Evolutionary conservation across 2,888 invertebrate species (phyloP), one percentile per base, ranked within the genome.

Genomic region (Meta bourneti): DNA sequence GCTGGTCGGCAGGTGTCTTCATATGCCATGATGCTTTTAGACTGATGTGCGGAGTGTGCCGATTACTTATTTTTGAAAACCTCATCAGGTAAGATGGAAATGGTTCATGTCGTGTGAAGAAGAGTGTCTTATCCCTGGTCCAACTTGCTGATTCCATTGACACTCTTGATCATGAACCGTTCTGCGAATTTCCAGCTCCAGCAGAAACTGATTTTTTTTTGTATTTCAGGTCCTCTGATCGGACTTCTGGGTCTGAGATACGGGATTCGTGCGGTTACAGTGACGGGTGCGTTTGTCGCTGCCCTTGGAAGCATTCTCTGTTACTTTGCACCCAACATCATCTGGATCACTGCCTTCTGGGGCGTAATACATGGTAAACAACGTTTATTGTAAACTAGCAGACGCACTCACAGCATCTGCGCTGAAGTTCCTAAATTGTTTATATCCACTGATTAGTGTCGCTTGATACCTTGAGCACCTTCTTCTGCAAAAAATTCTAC

Each of bases 311-410:
- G 93, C 49, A 86, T 87, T 7, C 72, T 93, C 20, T 93, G 93
- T 61, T 93, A 85, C 75, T 93, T 93, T 49, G 93, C 93, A 8
- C 88, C 92, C 0, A 71, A 89, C 49, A 54, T 93, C 9, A 52
- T 86, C 7, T 92, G 93, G 86, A 92, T 93, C 34, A 92, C 89
- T 1, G 75, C 93, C 0, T 93, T 87, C 69, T 92, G 93, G 81
- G 93, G 93, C 9, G 74, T 89, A 16, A 92, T 93, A 20, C 93
- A 93, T 54, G 93, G 93, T 93, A 87, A 83, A 87, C 51, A 6
- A 6, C n/a, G 6, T 72, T n/a, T 72, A n/a, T 19, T 13, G 20
- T 19, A 69, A 13, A 6, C 16, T 69, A 69, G 69, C 34, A 34
- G 34, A 34, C 34, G n/a, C n/a, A n/a, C n/a, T n/a, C n/a, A 34